Base-by-base conservation (phyloP, 2,113 vertebrate genomes). In the Oreochromis tanganicae region DNA sequence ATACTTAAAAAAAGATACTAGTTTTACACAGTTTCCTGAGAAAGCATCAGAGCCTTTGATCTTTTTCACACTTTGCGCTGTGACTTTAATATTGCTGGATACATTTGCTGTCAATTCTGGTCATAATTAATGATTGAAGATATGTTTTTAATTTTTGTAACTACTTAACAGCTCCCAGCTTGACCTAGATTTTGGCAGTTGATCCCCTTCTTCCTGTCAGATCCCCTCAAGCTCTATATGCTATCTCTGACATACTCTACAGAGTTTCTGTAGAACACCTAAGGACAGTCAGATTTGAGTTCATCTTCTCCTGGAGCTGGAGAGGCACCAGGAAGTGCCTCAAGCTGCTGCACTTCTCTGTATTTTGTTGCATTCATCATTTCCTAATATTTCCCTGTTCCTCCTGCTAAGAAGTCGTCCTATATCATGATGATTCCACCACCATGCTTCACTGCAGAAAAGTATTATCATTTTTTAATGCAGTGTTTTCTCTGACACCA, bases 141-240 rank as follows among this genome's bases (percentile, higher is more conserved):
- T 27, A 24, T 75, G 68, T 75, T 75, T 75, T 29, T 75, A 48
- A 73, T 5, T 46, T 43, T 16, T 43, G 16, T 10, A 46, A 16
- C 66, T 48, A 48, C 41, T 63, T 63, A 36, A 63, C 59, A 63
- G 48, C 41, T 75, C 41, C 5, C 21, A 73, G 68, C 41, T 43
- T 43, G 38, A 24, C 66, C 66, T 71, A n/a, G 66, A 24, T 71
- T 71, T 71, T 2, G 19, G 36, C 66, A 9, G 66, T 0, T 16
- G n/a, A 71, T 24, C 38, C 0, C 0, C 4, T 43, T 43, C 66
- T 71, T 71, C 36, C 0, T 68, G 63, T 38, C 36, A 68, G 36
- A 68, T 41, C 2, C 0, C 1, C 36, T 3, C 1, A 0, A 68
- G 21, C 11, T 68, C 0, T 13, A 9, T 68, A 2, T 41, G 19